These are phyloP conservation scores for Sorex maritimensis DNA, from an alignment of 2,797 vertebrate species.

Conservation along the genomic window DNA sequence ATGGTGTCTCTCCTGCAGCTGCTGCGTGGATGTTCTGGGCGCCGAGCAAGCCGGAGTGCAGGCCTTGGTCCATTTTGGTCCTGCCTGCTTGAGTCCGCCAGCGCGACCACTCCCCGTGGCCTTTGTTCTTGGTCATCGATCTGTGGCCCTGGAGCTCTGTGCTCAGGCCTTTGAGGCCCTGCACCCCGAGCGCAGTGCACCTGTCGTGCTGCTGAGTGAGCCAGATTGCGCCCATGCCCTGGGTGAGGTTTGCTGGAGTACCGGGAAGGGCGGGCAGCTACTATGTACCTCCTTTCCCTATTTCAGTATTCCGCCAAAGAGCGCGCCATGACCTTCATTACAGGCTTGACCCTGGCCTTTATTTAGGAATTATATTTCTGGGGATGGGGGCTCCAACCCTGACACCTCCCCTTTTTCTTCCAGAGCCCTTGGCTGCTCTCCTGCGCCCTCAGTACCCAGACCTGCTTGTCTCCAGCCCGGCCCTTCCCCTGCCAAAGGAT, in stretches of 20 bases:
- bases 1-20: conserved; percentile 90
- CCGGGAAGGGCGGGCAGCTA: not conserved
- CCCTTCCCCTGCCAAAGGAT: conserved; percentile 60
- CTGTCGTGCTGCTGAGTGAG: conserved; percentile 93
- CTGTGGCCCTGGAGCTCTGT: conserved; percentile 91
- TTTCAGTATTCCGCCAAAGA: not conserved
- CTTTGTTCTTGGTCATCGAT: conserved; percentile 90
- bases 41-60: conserved; percentile 94
- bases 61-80: conserved; percentile 96
- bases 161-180: conserved; percentile 87
- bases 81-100: conserved; percentile 96
- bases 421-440: conserved; percentile 88
- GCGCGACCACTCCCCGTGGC: conserved; percentile 93
- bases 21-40: conserved; percentile 97
- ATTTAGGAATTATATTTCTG: conserved; percentile 7
- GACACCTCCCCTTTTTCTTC: conserved; percentile 20
- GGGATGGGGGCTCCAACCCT: not conserved
- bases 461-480: conserved; percentile 88
- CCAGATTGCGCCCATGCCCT: conserved; percentile 92
- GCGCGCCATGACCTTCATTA: not conserved
- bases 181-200: conserved; percentile 89
- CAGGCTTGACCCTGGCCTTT: not conserved
- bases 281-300: conserved; percentile 2
- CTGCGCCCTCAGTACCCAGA: conserved; percentile 86
- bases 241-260: conserved; percentile 86